Percentiles rank a stretch among this genome's conserved stretches.
These are phyloP conservation scores for crab-eating macaque (Macaca fascicularis) DNA, from an alignment of 2,113 vertebrate genomes.

Conservation along the genomic window T2T-MFA8v1.1 NC_088388.1:40620501-40621000, in stretches of 20 bases:
- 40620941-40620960: not conserved
- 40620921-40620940: not conserved
- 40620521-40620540: not conserved
- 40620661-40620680: not conserved
- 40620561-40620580: not conserved
- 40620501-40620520: not conserved
- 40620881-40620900: slow-evolving; percentile 35
- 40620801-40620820: not conserved
- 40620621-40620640: not conserved
- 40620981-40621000: not conserved
- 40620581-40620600: not conserved
- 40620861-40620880: not conserved
- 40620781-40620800: not conserved
- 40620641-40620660: not conserved
- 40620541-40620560: not conserved
- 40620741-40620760: not conserved
- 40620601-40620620: not conserved
- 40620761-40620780: not conserved
- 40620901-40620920: not conserved
- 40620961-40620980: not conserved
- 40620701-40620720: not conserved
- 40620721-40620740: not conserved
- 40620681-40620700: not conserved
- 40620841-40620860: not conserved
- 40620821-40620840: not conserved